Conservation (phyloP, 2,113 vertebrate genomes). For the Ursus arctos region DNA sequence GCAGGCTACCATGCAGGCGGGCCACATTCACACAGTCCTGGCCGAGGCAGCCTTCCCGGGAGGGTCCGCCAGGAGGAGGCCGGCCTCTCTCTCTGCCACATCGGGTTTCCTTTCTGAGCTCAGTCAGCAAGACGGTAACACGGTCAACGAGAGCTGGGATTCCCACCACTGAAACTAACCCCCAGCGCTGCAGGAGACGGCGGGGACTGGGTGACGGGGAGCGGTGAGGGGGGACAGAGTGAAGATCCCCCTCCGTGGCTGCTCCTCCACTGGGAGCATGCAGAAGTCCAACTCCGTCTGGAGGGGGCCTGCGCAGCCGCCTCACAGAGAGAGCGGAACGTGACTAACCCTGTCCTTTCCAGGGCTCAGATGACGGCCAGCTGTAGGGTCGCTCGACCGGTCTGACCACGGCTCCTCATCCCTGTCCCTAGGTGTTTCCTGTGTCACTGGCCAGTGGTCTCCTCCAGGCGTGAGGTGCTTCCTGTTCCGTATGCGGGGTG, state of each 20-base stretch:
- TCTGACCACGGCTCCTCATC: neutral
- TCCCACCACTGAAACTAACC: neutral
- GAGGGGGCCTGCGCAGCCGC: neutral
- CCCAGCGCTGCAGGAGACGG: fast-evolving
- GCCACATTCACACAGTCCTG: neutral
- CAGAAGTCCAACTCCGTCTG: neutral
- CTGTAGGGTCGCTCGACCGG: fast-evolving
- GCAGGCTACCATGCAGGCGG: neutral
- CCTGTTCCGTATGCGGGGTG: neutral
- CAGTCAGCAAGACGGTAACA: neutral
- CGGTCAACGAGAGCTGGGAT: neutral
- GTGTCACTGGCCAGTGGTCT: neutral
- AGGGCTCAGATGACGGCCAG: neutral
- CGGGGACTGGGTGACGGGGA: fast-evolving
- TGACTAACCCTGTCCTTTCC: neutral
- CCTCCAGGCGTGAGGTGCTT: fast-evolving
- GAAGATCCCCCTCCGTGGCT: fast-evolving
- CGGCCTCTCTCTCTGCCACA: neutral
- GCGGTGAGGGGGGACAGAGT: too few relatives aligned
- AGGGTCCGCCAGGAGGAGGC: neutral
- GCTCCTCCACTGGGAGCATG: neutral
- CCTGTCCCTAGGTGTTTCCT: neutral
- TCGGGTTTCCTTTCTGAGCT: neutral
- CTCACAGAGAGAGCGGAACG: too few relatives aligned
- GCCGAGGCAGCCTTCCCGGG: neutral